phyloP scores from a whole-genome alignment of 1,140 invertebrate genomes.

The Diachasma alloeum region DNA sequence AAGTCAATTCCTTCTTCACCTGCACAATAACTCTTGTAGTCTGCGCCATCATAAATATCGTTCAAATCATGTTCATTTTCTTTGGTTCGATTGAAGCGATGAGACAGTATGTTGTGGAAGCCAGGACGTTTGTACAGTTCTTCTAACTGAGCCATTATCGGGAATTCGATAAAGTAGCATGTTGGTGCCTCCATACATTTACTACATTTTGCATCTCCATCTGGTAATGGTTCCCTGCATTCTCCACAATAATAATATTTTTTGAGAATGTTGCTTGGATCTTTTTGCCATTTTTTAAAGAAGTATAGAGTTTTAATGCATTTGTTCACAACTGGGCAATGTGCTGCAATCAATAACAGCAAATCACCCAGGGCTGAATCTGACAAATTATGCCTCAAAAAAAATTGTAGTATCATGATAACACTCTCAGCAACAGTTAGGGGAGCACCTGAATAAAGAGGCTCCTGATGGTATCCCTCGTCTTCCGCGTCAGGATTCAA shows the following conservation, averaged over 20 bases:
- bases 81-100: conserved; percentile 21
- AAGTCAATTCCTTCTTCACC: too few relatives aligned
- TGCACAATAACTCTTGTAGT: conserved; percentile 31
- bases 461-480: too few relatives aligned
- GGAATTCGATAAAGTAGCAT: conserved; percentile 24
- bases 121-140: conserved; percentile 23
- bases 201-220: background rate
- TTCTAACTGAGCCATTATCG: conserved; percentile 22
- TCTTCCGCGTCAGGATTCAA: too few relatives aligned
- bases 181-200: too few relatives aligned
- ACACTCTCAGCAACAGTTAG: background rate
- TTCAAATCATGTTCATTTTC: conserved; percentile 24
- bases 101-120: conserved; percentile 13
- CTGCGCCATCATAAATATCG: conserved; percentile 38
- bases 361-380: conserved; percentile 7
- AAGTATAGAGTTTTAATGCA: conserved; percentile 17
- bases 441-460: background rate
- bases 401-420: background rate
- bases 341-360: background rate
- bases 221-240: background rate
- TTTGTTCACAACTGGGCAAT: conserved; percentile 17
- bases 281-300: conserved; percentile 22
- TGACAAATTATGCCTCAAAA: background rate
- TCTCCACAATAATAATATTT: conserved; percentile 24
- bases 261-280: background rate